These are phyloP conservation scores for Achatina immaculata DNA, from an alignment of 1,140 invertebrate species.

Conservation along the genomic window DNA sequence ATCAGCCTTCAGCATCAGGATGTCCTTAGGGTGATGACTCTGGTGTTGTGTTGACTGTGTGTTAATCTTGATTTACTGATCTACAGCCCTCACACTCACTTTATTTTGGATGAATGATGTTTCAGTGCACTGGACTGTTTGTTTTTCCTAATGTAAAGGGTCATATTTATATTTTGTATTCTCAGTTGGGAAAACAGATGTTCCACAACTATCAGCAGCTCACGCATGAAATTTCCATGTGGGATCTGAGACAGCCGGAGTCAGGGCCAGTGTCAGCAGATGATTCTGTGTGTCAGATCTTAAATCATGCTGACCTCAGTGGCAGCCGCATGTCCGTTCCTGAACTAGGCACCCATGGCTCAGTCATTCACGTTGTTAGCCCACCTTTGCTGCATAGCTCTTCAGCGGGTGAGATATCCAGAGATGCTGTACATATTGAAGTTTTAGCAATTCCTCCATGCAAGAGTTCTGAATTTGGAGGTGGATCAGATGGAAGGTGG, in stretches of 20 bases:
- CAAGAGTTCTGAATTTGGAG: conserved; percentile 36
- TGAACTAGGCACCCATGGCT: conserved; percentile 56
- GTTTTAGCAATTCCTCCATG: conserved; percentile 44
- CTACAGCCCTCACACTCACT: too few species aligned
- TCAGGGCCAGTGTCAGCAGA: conserved; percentile 48
- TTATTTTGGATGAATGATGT: too few species aligned
- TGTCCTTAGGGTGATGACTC: too few species aligned
- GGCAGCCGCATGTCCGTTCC: conserved; percentile 65
- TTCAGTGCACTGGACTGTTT: too few species aligned
- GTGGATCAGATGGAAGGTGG: conserved; percentile 40
- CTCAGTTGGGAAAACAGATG: conserved; percentile 83
- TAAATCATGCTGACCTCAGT: conserved; percentile 46
- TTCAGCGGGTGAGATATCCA: conserved; percentile 37
- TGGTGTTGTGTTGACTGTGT: too few species aligned
- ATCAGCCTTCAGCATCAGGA: too few species aligned
- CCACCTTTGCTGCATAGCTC: conserved; percentile 47
- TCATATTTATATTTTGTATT: too few species aligned
- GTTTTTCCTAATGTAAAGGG: too few species aligned
- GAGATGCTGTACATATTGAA: conserved; percentile 53
- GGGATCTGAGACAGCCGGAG: conserved; percentile 83
- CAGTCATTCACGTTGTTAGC: conserved; percentile 60
- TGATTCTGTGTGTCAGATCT: conserved; percentile 41
- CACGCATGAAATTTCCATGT: conserved; percentile 86
- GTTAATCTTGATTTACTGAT: too few species aligned
- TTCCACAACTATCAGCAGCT: conserved; percentile 86